Evolutionary conservation across 2,888 invertebrate species (phyloP).

Genomic region (Ornithoptera priamus): DNA sequence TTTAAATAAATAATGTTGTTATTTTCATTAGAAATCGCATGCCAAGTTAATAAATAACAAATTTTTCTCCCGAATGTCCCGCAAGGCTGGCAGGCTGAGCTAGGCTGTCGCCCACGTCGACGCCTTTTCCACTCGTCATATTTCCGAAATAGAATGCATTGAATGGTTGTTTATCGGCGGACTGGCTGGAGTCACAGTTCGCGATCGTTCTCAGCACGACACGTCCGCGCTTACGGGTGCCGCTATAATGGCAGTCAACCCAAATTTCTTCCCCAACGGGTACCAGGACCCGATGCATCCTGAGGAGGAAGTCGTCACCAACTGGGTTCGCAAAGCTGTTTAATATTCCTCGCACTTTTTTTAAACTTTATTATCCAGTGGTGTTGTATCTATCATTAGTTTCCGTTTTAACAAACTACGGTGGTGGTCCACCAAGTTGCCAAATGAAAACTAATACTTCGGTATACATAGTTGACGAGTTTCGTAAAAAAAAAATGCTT

Average conservation of each 20-base stretch:
- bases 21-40: slow-evolving; percentile 24
- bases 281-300: slow-evolving; percentile 77
- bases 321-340: slow-evolving; percentile 75
- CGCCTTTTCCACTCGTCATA: slow-evolving; percentile 67
- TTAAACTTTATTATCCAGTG: slow-evolving; percentile 25
- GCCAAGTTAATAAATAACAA: slow-evolving; percentile 11
- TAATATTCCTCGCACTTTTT: slow-evolving; percentile 32
- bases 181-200: slow-evolving; percentile 69
- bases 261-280: slow-evolving; percentile 77
- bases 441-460: not conserved
- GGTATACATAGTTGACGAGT: not conserved
- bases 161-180: slow-evolving; percentile 73
- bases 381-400: not conserved
- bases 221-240: slow-evolving; percentile 60
- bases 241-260: slow-evolving; percentile 67
- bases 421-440: not conserved
- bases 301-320: slow-evolving; percentile 80
- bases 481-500: not conserved
- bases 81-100: slow-evolving; percentile 57
- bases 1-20: not conserved
- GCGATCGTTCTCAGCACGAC: slow-evolving; percentile 64
- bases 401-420: not conserved
- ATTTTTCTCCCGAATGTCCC: slow-evolving; percentile 40
- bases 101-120: slow-evolving; percentile 66
- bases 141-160: slow-evolving; percentile 79